phyloP scores from a whole-genome alignment of 2,888 invertebrate genomes.

The Agrochola circellaris region DNA sequence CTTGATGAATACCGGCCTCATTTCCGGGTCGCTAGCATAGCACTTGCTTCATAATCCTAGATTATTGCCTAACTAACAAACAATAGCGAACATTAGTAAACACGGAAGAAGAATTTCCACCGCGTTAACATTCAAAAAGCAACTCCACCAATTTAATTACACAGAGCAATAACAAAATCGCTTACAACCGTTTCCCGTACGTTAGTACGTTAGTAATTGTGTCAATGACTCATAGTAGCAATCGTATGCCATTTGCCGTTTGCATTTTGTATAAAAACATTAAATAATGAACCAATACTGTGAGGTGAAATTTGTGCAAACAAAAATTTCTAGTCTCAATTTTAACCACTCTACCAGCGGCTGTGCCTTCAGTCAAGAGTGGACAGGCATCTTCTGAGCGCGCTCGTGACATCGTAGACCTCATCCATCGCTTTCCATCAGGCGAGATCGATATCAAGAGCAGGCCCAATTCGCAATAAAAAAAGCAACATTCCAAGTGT shows the following conservation, averaged over 20 bases:
- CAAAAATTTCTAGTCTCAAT: background rate
- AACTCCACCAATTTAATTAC: constrained; percentile 47
- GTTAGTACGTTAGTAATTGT: constrained; percentile 43
- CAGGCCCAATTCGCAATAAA: no score
- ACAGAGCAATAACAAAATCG: constrained; percentile 42
- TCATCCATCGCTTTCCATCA: no score
- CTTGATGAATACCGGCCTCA: background rate
- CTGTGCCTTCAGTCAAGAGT: background rate
- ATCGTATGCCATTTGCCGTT: no score
- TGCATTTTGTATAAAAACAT: constrained; percentile 33
- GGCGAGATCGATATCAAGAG: no score
- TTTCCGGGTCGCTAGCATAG: constrained; percentile 13
- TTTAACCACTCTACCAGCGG: background rate
- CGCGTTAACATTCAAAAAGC: constrained; percentile 24
- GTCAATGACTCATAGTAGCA: constrained; percentile 50
- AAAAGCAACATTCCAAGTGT: no score
- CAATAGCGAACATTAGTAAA: constrained; percentile 29
- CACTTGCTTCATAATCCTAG: constrained; percentile 21
- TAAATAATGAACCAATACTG: constrained; percentile 4
- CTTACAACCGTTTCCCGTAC: constrained; percentile 52
- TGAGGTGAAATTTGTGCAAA: background rate
- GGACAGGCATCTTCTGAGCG: background rate
- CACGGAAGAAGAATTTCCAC: constrained; percentile 48
- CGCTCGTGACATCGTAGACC: background rate
- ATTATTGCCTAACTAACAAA: constrained; percentile 28